Base-by-base conservation (phyloP, 1,140 invertebrate species). In the Lethocerus indicus region DNA sequence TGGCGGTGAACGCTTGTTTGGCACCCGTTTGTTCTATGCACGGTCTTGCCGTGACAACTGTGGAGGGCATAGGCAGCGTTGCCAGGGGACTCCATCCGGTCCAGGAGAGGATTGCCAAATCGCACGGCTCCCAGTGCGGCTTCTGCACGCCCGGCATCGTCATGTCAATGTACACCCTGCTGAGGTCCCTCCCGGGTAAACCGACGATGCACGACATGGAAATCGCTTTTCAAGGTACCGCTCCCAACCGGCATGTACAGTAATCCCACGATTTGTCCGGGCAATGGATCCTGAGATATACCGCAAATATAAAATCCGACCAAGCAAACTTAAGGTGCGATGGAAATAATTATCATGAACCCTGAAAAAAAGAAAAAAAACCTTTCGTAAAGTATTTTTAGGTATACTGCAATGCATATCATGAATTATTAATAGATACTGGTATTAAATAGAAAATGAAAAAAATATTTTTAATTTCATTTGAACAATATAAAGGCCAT, bases 91-190 rank as follows among this genome's bases (percentile, higher is more conserved):
- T 89, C 21, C 85, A 91, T 66, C 80, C 86, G 0, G 79, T 84
- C 7, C 87, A 92, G 69, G 84, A 92, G 61, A 68, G 87, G 55
- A 75, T 93, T 41, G 85, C 86, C 0, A 83, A 84, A 67, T 72
- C 83, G 3, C 87, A 92, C 59, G 88, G 88, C 0, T 87, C 85
- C 0, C 87, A 92, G 67, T 92, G 88, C 61, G 87, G 87, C 4
- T 92, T 89, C 63, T 91, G 87, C 56, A 90, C 87, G 3, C 87
- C 88, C 2, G 87, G 87, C 14, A 89, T 92, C 46, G 85, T 93
- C 0, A 92, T 93, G 89, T 91, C 87, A 2, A 92, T 92, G 88
- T 92, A 92, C 57, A 74, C 83, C 0, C 64, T 91, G 20, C 62
- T 92, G 0, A 67, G 87, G 53, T 80, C 73, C 50, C 66, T 63